These are phyloP conservation scores for Halesus radiatus DNA, from an alignment of 1,140 invertebrate genomes.

Conservation along the genomic window DNA sequence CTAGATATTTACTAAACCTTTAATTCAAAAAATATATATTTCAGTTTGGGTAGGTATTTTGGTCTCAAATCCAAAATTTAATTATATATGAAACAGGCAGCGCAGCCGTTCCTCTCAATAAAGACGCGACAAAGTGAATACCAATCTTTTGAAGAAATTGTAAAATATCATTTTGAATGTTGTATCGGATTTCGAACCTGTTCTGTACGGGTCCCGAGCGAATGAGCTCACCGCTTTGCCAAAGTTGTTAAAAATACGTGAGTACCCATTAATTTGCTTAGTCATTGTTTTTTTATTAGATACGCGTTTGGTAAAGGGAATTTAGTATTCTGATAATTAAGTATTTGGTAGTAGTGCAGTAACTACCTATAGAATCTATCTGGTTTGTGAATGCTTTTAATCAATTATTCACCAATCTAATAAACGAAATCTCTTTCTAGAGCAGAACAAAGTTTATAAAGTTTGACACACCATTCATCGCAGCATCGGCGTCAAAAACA, in stretches of 20 bases:
- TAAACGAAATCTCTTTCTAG: slow-evolving; percentile 17
- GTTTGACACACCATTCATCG: neutral
- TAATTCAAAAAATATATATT: too few relatives aligned
- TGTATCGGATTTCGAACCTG: neutral
- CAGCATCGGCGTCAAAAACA: slow-evolving; percentile 1
- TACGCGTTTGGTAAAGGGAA: neutral
- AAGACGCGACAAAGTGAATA: too few relatives aligned
- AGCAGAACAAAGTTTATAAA: slow-evolving; percentile 10
- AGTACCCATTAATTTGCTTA: neutral
- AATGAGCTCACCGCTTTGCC: too few relatives aligned
- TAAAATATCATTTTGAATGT: too few relatives aligned
- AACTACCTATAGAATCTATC: neutral
- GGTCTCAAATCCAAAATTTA: too few relatives aligned
- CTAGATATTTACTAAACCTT: too few relatives aligned
- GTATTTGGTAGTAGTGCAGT: neutral
- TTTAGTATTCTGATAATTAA: neutral
- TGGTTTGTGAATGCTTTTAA: neutral
- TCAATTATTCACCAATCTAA: slow-evolving; percentile 16
- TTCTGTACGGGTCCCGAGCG: neutral
- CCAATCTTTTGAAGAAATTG: too few relatives aligned
- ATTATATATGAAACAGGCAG: too few relatives aligned
- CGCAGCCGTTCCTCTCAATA: too few relatives aligned
- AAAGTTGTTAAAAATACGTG: neutral
- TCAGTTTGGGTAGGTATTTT: too few relatives aligned
- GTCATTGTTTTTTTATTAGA: neutral